Evolutionary conservation across 2,888 invertebrate species (phyloP), one percentile per base, ranked within the genome.

Genomic region (Drosophila kanekoi): DNA sequence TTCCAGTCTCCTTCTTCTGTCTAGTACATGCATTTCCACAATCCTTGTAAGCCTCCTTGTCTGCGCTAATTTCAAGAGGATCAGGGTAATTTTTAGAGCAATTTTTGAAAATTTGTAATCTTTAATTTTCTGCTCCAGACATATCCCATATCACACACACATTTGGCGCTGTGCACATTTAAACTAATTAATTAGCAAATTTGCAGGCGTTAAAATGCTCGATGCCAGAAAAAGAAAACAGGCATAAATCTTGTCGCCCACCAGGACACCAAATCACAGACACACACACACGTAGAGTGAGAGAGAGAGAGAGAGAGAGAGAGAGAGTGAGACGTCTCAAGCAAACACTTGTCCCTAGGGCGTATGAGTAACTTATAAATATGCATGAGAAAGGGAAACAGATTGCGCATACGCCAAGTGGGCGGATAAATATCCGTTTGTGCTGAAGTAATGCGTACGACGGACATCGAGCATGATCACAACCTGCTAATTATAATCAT

Each of bases 181-280:
- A 77, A 83, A 83, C 86, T 69, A 85, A 85, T 85, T 85, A 85
- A 85, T 85, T 88, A 85, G 79, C 69, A 63, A 86, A 87, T 88
- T 85, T 79, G 72, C 73, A 85, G 83, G 83, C 87, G 86, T 79
- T 84, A 66, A 85, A 85, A 87, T 83, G 87, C 85, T 75, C 66
- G 63, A 61, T 51, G 87, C 60, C 82, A 71, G 66, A 48, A 82
- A 85, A 84, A 87, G 73, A 82, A 84, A 87, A 65, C 76, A 63
- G 14, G 68, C 85, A 85, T 83, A 87, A 83, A 83, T 83, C 85
- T 87, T 87, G 72, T 79, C 75, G 75, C 87, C 63, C 82, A 81
- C 53, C 81, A 82, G 74, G 83, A 79, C 11, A 51, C 47, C 77
- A 62, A 20, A 35, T 6, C 57, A 61, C 56, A 61, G 32, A 49